These are phyloP conservation scores for Tragopan temminckii DNA, from an alignment of 2,797 vertebrate genomes.

Conservation along the genomic window DNA sequence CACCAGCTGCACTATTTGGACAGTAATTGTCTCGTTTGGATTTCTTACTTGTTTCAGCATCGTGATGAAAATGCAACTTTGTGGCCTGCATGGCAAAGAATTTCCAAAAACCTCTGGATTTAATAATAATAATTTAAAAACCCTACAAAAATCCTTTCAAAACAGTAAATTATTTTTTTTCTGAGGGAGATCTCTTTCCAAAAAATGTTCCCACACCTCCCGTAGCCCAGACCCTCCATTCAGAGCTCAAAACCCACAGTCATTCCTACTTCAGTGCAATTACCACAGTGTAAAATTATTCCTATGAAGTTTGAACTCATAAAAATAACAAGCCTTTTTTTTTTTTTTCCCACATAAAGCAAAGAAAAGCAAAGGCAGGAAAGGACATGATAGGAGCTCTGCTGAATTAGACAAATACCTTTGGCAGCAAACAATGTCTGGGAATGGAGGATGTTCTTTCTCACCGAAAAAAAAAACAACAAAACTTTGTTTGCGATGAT, in stretches of 20 bases:
- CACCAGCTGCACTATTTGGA: background rate
- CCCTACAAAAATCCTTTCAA: background rate
- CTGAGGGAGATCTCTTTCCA: background rate
- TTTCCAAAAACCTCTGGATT: background rate
- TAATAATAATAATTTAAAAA: background rate
- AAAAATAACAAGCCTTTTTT: background rate
- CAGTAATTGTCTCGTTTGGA: background rate
- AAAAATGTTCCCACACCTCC: background rate
- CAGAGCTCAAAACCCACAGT: background rate
- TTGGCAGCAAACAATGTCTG: background rate
- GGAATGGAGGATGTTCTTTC: background rate
- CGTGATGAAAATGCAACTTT: background rate
- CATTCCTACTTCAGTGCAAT: background rate
- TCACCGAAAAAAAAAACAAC: background rate
- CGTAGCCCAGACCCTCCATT: background rate
- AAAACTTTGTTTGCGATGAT: background rate
- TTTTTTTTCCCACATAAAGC: background rate
- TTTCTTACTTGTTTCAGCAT: conserved; percentile 4
- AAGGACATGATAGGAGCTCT: background rate
- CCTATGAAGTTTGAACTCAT: background rate
- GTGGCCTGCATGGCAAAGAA: background rate
- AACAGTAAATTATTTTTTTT: background rate
- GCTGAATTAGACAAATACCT: background rate
- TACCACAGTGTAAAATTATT: background rate
- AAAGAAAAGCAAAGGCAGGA: background rate